Base-by-base conservation (phyloP, 2,888 invertebrate genomes). In the Dolomedes plantarius region DNA sequence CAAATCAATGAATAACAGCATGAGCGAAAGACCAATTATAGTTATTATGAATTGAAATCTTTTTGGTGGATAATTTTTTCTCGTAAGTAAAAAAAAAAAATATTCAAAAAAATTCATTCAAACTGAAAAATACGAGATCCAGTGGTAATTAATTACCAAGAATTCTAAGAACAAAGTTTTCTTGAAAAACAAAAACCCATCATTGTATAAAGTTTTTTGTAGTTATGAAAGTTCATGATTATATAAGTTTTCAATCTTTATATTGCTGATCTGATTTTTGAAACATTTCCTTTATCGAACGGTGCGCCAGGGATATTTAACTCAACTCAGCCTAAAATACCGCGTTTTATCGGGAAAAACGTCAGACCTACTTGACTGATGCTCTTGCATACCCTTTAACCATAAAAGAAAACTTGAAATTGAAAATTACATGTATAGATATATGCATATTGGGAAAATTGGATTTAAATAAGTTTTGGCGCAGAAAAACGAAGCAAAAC, bases 311-410 rank as follows among this genome's bases (percentile, higher is more conserved):
- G 29, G 71, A 76, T 65, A 46, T 46, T 2, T 16, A 46, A 16
- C 46, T 46, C 16, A 67, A 65, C 72, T 77, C 46, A 39, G 6
- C 32, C 32, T 50, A 77, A 83, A 81, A 73, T 77, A 76, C 67
- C 77, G 71, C 77, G 56, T 77, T 83, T 83, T 83, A 83, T 83
- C 83, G 83, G 77, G 32, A 75, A 83, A 83, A 72, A 72, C 67
- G 83, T 77, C 83, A 67, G 50, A 28, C 6, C 7, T 73, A 50
- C 67, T 39, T 83, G 83, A 83, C 83, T 72, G 65, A 83, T 83
- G 28, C 39, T 73, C 65, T 65, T 27, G 39, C 36, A 65, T 67
- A 72, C 76, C 72, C 77, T 73, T 83, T 83, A 67, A 16, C 72
- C 67, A 72, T 72, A 68, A 71, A 72, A 73, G 83, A 73, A 32